These are phyloP conservation scores for Oryctolagus cuniculus DNA, from an alignment of 2,113 vertebrate species.

Conservation along the genomic window DNA sequence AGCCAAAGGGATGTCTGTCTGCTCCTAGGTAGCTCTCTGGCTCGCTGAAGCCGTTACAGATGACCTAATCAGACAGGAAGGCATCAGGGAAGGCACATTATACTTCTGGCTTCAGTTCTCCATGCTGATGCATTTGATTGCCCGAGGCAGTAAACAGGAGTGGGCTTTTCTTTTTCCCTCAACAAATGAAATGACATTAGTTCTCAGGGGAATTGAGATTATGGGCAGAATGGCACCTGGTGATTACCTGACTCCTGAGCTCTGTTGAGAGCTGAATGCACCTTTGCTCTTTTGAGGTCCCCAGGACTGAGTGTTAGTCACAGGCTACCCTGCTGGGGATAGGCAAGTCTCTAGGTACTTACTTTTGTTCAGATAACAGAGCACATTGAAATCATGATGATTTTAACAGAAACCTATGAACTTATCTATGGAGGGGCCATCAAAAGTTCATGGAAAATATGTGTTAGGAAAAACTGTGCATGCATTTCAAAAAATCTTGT, in stretches of 20 bases:
- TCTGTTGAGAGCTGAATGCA: neutral
- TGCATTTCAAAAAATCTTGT: no score
- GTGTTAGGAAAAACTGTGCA: no score
- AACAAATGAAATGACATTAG: neutral
- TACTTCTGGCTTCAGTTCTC: neutral
- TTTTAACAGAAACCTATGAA: slow-evolving; percentile 54
- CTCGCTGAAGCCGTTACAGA: neutral
- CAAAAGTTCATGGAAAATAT: no score
- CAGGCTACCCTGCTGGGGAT: neutral
- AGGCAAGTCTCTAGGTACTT: neutral
- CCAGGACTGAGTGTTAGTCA: neutral
- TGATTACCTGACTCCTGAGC: neutral
- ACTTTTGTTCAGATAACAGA: slow-evolving; percentile 4
- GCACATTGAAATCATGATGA: neutral
- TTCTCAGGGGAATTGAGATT: neutral
- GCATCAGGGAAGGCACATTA: neutral
- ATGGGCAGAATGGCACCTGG: neutral
- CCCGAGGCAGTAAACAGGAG: neutral
- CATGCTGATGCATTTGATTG: neutral
- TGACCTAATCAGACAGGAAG: slow-evolving; percentile 14
- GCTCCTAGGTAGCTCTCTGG: neutral
- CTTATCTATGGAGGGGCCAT: no score
- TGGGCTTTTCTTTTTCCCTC: slow-evolving; percentile 29
- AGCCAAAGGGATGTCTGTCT: neutral
- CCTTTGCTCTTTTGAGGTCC: neutral